Conservation (phyloP, 2,797 vertebrate genomes). For the Apogon hyalosoma region DNA sequence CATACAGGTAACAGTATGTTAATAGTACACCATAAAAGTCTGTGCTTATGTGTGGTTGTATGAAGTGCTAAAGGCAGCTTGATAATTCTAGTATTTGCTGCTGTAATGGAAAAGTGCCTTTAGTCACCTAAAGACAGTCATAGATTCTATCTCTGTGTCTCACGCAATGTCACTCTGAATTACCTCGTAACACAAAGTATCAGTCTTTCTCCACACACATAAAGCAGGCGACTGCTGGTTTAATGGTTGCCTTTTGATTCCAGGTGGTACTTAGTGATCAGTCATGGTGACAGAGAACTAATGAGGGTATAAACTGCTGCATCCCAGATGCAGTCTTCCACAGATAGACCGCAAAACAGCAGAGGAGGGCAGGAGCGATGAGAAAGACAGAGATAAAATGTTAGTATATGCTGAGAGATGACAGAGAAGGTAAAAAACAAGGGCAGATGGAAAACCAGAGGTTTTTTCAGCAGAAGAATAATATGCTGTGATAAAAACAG, state of each 20-base stretch:
- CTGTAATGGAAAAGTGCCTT: slow-evolving; percentile 5
- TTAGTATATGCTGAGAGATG: slow-evolving; percentile 1
- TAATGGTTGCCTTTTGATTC: slow-evolving; percentile 86
- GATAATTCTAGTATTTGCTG: too few relatives aligned
- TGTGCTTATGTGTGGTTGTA: neutral
- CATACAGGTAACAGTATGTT: neutral
- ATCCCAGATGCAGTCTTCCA: slow-evolving; percentile 83
- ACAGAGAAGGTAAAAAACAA: slow-evolving; percentile 26
- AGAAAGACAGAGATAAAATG: slow-evolving; percentile 39
- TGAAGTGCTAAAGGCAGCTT: neutral
- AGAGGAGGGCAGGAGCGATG: slow-evolving; percentile 10
- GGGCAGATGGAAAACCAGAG: slow-evolving; percentile 18
- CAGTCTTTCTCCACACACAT: slow-evolving; percentile 38
- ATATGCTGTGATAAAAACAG: slow-evolving; percentile 8
- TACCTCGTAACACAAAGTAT: slow-evolving; percentile 8
- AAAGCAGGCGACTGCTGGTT: slow-evolving; percentile 61
- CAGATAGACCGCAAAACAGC: slow-evolving; percentile 45
- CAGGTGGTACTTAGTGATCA: slow-evolving; percentile 87
- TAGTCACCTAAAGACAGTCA: slow-evolving; percentile 4
- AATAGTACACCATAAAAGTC: neutral
- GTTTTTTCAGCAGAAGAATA: slow-evolving; percentile 11
- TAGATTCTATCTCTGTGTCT: slow-evolving; percentile 8
- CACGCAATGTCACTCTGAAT: slow-evolving; percentile 26
- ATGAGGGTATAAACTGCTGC: slow-evolving; percentile 90
- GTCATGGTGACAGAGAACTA: slow-evolving; percentile 88